Conservation (phyloP, 2,113 vertebrate genomes). For the Zosterops japonicus region DNA sequence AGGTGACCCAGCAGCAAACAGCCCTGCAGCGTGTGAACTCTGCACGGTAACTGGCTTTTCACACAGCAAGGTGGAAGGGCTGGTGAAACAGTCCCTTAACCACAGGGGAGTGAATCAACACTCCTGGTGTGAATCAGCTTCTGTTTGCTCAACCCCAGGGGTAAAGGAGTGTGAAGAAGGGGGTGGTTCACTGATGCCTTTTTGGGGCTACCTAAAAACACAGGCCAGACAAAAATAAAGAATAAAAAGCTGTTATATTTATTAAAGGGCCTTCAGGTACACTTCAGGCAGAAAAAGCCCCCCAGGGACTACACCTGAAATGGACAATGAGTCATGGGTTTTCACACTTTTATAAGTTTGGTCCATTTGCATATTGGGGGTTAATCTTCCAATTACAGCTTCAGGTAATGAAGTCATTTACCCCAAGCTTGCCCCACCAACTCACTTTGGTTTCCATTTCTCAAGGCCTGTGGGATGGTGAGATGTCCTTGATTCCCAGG, state of each 20-base stretch:
- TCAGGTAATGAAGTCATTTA: background rate
- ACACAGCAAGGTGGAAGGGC: background rate
- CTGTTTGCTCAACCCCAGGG: background rate
- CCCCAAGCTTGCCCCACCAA: background rate
- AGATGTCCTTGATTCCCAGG: background rate
- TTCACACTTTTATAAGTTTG: background rate
- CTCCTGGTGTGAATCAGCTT: background rate
- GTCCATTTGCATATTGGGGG: background rate
- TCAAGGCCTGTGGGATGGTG: fast-evolving
- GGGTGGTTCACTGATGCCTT: background rate
- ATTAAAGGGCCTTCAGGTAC: background rate
- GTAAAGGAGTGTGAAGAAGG: background rate
- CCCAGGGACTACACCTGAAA: background rate
- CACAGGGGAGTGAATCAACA: background rate
- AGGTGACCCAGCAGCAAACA: background rate
- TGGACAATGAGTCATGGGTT: fast-evolving
- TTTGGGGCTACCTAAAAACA: background rate
- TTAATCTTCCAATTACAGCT: background rate
- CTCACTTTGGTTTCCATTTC: background rate
- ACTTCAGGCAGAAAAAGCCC: background rate
- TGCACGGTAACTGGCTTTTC: background rate
- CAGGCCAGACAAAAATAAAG: no score
- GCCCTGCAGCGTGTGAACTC: background rate
- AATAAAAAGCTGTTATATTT: fast-evolving
- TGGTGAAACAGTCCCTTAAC: background rate